Conservation (phyloP, 2,797 vertebrate genomes). For the Nyctibius grandis region DNA sequence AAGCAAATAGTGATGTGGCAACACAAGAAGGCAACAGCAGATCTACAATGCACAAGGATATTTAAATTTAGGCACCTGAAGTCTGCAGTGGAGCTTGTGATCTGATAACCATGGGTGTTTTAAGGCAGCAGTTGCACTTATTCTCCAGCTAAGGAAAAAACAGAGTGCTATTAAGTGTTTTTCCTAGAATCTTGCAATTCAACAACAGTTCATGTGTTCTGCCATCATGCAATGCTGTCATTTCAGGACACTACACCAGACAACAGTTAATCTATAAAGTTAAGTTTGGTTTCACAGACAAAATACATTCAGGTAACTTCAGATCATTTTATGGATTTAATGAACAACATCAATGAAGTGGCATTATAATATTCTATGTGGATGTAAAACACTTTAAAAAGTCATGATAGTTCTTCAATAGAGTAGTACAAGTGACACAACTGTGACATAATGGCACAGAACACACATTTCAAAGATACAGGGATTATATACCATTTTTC, state of each 20-base stretch:
- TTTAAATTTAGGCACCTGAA: constrained; percentile 77
- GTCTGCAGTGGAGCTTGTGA: constrained; percentile 81
- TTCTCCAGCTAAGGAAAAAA: constrained; percentile 87
- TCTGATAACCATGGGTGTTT: constrained; percentile 94
- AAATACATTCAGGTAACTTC: background rate
- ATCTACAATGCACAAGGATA: background rate
- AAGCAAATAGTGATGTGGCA: background rate
- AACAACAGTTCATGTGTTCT: background rate
- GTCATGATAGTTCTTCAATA: background rate
- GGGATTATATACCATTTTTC: constrained; percentile 85
- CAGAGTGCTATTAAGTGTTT: constrained; percentile 20
- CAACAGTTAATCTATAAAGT: background rate
- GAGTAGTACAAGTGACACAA: background rate
- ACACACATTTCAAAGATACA: background rate
- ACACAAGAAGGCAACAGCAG: background rate
- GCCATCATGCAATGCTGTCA: background rate
- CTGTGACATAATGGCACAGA: background rate
- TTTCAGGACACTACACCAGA: background rate
- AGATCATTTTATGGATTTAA: background rate
- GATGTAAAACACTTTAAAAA: background rate
- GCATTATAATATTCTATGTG: background rate
- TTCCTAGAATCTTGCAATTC: background rate
- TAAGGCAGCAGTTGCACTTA: constrained; percentile 92
- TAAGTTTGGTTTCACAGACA: background rate
- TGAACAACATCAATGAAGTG: background rate